phyloP scores from a whole-genome alignment of 2,888 invertebrate genomes.

The Cryptosula pallasiana region DNA sequence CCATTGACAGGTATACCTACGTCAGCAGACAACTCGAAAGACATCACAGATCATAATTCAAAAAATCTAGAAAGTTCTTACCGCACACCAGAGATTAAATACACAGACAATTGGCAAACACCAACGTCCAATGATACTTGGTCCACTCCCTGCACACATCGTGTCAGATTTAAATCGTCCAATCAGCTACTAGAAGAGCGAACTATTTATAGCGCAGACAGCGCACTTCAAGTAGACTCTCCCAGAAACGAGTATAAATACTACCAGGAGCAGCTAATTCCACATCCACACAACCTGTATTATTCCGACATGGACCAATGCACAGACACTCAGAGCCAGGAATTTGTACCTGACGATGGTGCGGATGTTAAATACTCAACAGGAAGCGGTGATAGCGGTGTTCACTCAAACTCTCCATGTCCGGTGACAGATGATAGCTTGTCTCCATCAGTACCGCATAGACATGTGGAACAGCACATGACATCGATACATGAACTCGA shows the following conservation, averaged over 20 bases:
- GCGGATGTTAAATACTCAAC: background rate
- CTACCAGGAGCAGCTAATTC: no score
- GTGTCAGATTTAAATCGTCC: background rate
- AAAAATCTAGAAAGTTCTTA: background rate
- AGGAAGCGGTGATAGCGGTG: slow-evolving; percentile 15
- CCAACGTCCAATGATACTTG: background rate
- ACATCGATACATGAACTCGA: background rate
- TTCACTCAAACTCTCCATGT: slow-evolving; percentile 12
- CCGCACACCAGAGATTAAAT: background rate
- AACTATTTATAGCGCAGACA: no score
- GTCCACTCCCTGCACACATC: background rate
- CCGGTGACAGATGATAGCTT: background rate
- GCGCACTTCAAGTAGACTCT: background rate
- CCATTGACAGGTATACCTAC: background rate
- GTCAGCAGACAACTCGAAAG: background rate
- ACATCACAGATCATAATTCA: background rate
- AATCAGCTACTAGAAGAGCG: background rate
- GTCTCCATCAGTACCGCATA: background rate
- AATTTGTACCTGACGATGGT: background rate
- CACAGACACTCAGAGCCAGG: background rate
- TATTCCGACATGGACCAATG: background rate
- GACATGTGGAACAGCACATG: background rate
- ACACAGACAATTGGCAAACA: background rate
- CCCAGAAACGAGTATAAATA: background rate
- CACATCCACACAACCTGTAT: background rate